Conservation (phyloP, 2,888 invertebrate species). For the Oxyscelio sp. region DNA sequence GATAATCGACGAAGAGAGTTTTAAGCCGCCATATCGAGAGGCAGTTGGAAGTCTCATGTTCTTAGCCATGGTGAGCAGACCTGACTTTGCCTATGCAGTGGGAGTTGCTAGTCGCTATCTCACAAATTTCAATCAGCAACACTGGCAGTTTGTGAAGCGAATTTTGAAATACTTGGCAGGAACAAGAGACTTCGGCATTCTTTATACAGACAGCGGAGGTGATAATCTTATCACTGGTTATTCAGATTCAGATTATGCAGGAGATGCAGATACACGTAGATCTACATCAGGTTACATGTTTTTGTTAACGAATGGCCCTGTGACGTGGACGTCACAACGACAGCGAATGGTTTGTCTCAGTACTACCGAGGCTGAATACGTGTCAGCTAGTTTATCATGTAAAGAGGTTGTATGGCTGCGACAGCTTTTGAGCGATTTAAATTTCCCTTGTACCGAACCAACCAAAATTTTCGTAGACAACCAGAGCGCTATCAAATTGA, state of each 20-base stretch:
- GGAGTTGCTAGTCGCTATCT: conserved; percentile 6
- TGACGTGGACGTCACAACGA: conserved; percentile 2
- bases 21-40: conserved; percentile 5
- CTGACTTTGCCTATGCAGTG: conserved; percentile 26
- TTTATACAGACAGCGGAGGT: conserved; percentile 1
- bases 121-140: neutral
- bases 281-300: conserved; percentile 38
- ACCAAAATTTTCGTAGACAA: neutral
- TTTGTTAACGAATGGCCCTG: neutral
- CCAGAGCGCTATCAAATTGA: neutral
- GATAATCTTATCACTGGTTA: conserved; percentile 10
- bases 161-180: conserved; percentile 12
- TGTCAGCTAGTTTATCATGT: neutral
- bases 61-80: conserved; percentile 2
- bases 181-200: conserved; percentile 17
- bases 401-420: conserved; percentile 16
- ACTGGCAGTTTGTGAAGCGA: conserved; percentile 15
- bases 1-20: neutral
- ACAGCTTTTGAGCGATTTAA: neutral
- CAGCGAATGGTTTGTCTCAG: neutral
- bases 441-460: neutral
- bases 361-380: conserved; percentile 10
- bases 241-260: conserved; percentile 67
- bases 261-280: conserved; percentile 53
- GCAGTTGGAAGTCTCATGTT: conserved; percentile 19